These are phyloP conservation scores for Mechanitis messenoides DNA, from an alignment of 2,888 invertebrate species.

Conservation along the genomic window DNA sequence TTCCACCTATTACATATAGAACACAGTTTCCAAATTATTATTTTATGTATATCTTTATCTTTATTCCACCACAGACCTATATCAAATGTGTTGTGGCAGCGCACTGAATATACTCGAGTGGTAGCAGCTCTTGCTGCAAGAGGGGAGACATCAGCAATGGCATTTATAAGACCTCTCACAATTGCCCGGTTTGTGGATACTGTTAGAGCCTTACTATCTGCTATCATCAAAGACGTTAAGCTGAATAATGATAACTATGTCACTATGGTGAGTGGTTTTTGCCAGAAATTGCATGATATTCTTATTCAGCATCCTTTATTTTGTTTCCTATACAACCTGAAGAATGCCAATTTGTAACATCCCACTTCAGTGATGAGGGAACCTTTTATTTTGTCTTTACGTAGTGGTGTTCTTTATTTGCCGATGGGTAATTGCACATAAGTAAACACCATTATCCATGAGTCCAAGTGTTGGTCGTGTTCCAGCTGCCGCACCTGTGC, in stretches of 20 bases:
- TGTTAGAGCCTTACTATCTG: constrained; percentile 43
- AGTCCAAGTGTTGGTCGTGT: too few relatives aligned
- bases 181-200: constrained; percentile 68
- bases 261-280: constrained; percentile 47
- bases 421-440: too few relatives aligned
- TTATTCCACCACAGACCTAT: constrained; percentile 41
- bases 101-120: constrained; percentile 38
- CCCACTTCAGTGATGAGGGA: too few relatives aligned
- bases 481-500: constrained; percentile 66
- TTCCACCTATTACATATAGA: too few relatives aligned
- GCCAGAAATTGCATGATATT: too few relatives aligned
- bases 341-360: too few relatives aligned
- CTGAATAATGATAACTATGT: constrained; percentile 66
- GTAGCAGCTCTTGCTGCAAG: constrained; percentile 38
- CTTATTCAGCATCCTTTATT: too few relatives aligned
- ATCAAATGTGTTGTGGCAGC: constrained; percentile 57
- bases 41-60: neutral
- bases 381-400: too few relatives aligned
- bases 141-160: constrained; percentile 31
- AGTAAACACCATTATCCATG: too few relatives aligned
- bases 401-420: too few relatives aligned
- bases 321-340: too few relatives aligned
- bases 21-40: neutral
- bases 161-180: constrained; percentile 62
- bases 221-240: constrained; percentile 41